phyloP scores from a whole-genome alignment of 2,797 vertebrate genomes.

The Sebastes aleutianus region DNA sequence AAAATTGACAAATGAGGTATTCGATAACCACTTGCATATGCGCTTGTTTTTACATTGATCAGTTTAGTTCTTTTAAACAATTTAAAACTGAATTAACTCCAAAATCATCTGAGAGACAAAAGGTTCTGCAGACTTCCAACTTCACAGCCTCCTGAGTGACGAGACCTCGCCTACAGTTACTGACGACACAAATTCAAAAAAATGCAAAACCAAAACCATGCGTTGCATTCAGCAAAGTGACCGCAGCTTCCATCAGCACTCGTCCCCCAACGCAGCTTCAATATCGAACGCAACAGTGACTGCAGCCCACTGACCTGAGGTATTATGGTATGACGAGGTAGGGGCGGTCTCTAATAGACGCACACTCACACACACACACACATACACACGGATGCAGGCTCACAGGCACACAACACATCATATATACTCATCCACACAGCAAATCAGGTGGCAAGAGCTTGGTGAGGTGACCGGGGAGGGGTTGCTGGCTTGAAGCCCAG shows the following conservation, averaged over 20 bases:
- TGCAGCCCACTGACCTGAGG: slow-evolving; percentile 74
- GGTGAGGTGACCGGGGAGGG: not conserved
- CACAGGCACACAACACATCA: slow-evolving; percentile 23
- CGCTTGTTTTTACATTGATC: slow-evolving; percentile 79
- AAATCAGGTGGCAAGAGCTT: slow-evolving; percentile 18
- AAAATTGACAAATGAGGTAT: slow-evolving; percentile 84
- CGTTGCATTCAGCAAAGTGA: slow-evolving; percentile 57
- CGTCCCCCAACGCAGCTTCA: slow-evolving; percentile 52
- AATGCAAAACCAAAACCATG: slow-evolving; percentile 57
- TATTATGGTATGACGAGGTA: slow-evolving; percentile 65
- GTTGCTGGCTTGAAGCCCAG: not conserved
- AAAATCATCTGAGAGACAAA: slow-evolving; percentile 73
- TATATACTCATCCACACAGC: slow-evolving; percentile 13
- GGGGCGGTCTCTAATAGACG: slow-evolving; percentile 33
- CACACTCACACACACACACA: not conserved
- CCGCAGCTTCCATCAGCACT: slow-evolving; percentile 40
- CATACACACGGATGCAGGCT: not conserved
- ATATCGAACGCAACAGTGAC: slow-evolving; percentile 53
- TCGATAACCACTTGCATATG: slow-evolving; percentile 81
- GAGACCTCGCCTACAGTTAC: slow-evolving; percentile 73
- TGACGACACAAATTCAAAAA: slow-evolving; percentile 50
- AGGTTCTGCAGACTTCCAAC: slow-evolving; percentile 73
- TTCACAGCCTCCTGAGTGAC: slow-evolving; percentile 82
- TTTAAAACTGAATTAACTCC: slow-evolving; percentile 76
- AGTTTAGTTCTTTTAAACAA: slow-evolving; percentile 73